Conservation (phyloP, 2,113 vertebrate species). For the Nothoprocta perdicaria region DNA sequence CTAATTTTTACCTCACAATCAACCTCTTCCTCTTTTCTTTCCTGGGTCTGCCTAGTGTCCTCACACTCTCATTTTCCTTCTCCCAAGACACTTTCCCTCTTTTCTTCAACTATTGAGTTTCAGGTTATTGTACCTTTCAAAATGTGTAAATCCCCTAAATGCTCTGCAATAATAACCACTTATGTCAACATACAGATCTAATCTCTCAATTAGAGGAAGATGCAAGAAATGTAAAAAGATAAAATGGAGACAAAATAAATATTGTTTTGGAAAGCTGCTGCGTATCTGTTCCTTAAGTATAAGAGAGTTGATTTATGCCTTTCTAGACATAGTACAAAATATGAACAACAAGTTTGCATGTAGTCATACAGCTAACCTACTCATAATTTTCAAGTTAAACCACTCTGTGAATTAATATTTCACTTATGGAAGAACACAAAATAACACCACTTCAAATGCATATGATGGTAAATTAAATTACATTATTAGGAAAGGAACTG, state of each 20-base stretch:
- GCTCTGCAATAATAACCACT: not conserved
- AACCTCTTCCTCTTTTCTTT: not conserved
- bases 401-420: not conserved
- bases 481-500: not conserved
- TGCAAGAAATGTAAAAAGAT: not conserved
- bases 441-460: not conserved
- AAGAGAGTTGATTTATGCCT: rapidly evolving
- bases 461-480: not conserved
- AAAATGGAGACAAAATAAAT: not conserved
- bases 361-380: not conserved
- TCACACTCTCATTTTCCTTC: not conserved
- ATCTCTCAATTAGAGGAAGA: not conserved
- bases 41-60: rapidly evolving
- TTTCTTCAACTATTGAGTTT: not conserved
- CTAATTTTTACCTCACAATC: not conserved
- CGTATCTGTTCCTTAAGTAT: not conserved
- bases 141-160: not conserved
- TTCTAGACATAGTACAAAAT: not conserved
- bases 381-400: not conserved
- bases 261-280: not conserved
- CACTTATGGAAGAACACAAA: not conserved
- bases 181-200: not conserved
- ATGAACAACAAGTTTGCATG: not conserved
- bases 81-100: not conserved
- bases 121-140: not conserved